phyloP scores from a whole-genome alignment of 2,797 vertebrate genomes.

The Acestrorhynchus altus region DNA sequence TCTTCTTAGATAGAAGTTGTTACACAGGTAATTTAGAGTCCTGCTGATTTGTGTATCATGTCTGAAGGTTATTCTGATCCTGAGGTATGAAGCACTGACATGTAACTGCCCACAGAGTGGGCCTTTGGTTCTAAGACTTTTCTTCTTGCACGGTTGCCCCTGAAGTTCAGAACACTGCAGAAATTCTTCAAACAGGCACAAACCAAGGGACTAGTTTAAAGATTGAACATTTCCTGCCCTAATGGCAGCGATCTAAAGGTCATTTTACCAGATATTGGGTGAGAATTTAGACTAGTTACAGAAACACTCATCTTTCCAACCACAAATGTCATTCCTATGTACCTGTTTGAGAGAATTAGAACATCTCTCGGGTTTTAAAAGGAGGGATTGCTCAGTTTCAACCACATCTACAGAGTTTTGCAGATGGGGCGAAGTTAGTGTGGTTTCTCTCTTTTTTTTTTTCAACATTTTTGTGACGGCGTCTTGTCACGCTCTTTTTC shows the following conservation, averaged over 20 bases:
- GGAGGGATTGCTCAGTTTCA: conserved; percentile 42
- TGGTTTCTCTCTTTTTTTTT: conserved; percentile 53
- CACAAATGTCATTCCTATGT: conserved; percentile 57
- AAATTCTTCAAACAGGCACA: conserved; percentile 35
- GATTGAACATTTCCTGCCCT: conserved; percentile 44
- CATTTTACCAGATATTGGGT: conserved; percentile 50
- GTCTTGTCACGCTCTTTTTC: conserved; percentile 65
- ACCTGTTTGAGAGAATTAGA: conserved; percentile 35
- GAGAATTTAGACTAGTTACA: conserved; percentile 42
- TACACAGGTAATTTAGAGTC: no score
- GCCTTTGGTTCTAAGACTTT: no score
- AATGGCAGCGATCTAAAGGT: conserved; percentile 59
- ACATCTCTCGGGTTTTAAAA: conserved; percentile 11
- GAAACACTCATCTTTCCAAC: conserved; percentile 44
- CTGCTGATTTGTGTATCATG: no score
- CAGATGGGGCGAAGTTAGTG: conserved; percentile 57
- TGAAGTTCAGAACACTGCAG: neutral
- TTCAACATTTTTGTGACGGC: conserved; percentile 62
- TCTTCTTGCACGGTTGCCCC: no score
- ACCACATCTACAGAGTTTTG: conserved; percentile 57
- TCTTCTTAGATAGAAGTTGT: no score
- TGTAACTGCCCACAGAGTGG: no score
- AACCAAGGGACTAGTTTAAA: neutral
- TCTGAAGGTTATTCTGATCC: no score
- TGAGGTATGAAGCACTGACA: no score